Percentiles rank a stretch among this genome's conserved stretches.
These are phyloP conservation scores for Eueremaeus valkanovi DNA, from an alignment of 2,888 invertebrate species.

Conservation along the genomic window DNA sequence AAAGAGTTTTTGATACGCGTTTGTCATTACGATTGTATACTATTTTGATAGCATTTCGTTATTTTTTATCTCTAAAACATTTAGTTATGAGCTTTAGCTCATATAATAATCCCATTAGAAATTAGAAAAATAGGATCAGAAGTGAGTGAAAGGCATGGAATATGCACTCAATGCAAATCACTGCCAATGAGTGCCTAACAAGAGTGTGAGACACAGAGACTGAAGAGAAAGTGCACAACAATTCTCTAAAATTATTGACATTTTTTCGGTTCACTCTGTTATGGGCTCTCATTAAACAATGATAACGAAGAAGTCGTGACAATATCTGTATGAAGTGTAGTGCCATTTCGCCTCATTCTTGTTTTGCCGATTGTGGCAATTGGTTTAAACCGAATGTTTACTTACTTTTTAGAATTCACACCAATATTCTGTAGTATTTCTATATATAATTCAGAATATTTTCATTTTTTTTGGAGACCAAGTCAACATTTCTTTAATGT, in stretches of 20 bases:
- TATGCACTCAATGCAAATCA: slow-evolving; percentile 27
- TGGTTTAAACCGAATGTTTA: no score
- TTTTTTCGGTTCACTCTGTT: neutral
- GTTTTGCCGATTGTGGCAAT: no score
- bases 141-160: neutral
- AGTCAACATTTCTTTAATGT: no score
- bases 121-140: slow-evolving; percentile 2
- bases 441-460: no score
- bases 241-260: slow-evolving; percentile 17
- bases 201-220: neutral
- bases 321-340: no score
- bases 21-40: slow-evolving; percentile 12
- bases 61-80: slow-evolving; percentile 5
- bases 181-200: neutral
- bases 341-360: no score
- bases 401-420: no score
- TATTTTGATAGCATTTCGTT: neutral
- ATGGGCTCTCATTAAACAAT: slow-evolving; percentile 35
- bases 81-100: slow-evolving; percentile 13
- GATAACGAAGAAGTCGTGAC: slow-evolving; percentile 31
- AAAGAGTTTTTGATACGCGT: slow-evolving; percentile 12
- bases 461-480: no score
- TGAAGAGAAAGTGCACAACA: neutral
- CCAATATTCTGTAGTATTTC: no score
- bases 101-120: slow-evolving; percentile 30